phyloP scores from a whole-genome alignment of 2,797 vertebrate genomes.

The Myoxocephalus aenaeus region DNA sequence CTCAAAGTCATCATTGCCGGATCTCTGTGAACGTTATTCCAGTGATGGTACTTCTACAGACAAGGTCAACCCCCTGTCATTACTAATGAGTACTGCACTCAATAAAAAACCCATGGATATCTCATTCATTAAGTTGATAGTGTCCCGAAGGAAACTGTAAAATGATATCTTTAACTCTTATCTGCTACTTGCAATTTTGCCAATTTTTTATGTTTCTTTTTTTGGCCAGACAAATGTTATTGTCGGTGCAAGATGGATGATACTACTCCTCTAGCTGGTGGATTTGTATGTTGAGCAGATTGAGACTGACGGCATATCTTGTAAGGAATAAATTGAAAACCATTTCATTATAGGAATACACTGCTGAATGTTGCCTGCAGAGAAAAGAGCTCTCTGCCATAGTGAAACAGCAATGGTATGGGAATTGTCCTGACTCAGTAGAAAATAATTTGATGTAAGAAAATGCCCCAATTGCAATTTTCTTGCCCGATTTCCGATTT shows the following conservation, averaged over 20 bases:
- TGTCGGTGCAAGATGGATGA: slow-evolving; percentile 46
- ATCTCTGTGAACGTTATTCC: slow-evolving; percentile 17
- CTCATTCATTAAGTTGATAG: slow-evolving; percentile 25
- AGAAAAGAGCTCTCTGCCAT: slow-evolving; percentile 46
- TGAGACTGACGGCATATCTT: slow-evolving; percentile 68
- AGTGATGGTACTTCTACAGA: slow-evolving; percentile 16
- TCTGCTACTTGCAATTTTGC: slow-evolving; percentile 34
- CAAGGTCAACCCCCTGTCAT: slow-evolving; percentile 55
- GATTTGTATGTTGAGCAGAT: slow-evolving; percentile 62
- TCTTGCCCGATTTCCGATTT: background rate
- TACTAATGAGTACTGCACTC: slow-evolving; percentile 31
- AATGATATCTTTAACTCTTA: slow-evolving; percentile 38
- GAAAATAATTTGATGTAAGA: slow-evolving; percentile 26
- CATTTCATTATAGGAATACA: slow-evolving; percentile 53
- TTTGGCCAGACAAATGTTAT: slow-evolving; percentile 39
- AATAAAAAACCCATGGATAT: slow-evolving; percentile 37
- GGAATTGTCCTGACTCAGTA: slow-evolving; percentile 41
- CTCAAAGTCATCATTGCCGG: slow-evolving; percentile 30
- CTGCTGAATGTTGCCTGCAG: slow-evolving; percentile 54
- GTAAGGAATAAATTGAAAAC: slow-evolving; percentile 70
- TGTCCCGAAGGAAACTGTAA: slow-evolving; percentile 40
- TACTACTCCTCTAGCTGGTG: slow-evolving; percentile 48
- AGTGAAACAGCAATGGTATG: slow-evolving; percentile 44
- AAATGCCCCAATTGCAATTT: background rate
- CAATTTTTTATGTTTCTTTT: background rate